Evolutionary conservation across 2,888 invertebrate species (phyloP).

Genomic region (Cantharis rufa): DNA sequence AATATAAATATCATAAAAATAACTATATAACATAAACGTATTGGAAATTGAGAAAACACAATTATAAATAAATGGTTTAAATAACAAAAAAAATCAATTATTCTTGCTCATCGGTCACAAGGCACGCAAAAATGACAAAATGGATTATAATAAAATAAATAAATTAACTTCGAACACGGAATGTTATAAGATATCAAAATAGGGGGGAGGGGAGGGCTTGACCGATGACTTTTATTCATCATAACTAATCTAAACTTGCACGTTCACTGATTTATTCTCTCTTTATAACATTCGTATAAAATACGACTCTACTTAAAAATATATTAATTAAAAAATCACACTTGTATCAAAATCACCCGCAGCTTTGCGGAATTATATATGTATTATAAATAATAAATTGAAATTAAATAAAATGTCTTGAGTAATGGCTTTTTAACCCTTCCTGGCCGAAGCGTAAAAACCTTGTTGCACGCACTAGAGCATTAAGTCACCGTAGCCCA

Average conservation of each 20-base stretch:
- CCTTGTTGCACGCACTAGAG: constrained; percentile 40
- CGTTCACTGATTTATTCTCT: constrained; percentile 43
- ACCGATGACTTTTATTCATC: constrained; percentile 47
- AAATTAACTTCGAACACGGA: constrained; percentile 48
- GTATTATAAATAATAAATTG: constrained; percentile 53
- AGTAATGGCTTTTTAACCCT: constrained; percentile 35
- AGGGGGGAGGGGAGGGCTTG: constrained; percentile 38
- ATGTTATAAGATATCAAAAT: constrained; percentile 47
- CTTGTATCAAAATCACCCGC: constrained; percentile 57
- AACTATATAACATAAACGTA: constrained; percentile 57
- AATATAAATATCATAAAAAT: constrained; percentile 59
- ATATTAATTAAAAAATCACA: constrained; percentile 54
- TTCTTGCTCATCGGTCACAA: constrained; percentile 52
- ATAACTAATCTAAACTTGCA: constrained; percentile 51
- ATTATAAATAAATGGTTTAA: constrained; percentile 56
- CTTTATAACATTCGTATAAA: constrained; percentile 53
- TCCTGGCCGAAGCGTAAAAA: constrained; percentile 20
- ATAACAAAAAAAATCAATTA: constrained; percentile 56
- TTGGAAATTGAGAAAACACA: constrained; percentile 51
- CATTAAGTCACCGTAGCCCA: constrained; percentile 51
- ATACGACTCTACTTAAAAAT: constrained; percentile 47
- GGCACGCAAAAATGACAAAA: constrained; percentile 42
- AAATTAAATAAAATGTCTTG: constrained; percentile 50
- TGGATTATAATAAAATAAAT: constrained; percentile 44
- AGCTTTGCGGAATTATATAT: constrained; percentile 47